Evolutionary conservation across 64 coral and sea anemone genomes (phyloP).

Genomic region (Acropora yongei): DNA sequence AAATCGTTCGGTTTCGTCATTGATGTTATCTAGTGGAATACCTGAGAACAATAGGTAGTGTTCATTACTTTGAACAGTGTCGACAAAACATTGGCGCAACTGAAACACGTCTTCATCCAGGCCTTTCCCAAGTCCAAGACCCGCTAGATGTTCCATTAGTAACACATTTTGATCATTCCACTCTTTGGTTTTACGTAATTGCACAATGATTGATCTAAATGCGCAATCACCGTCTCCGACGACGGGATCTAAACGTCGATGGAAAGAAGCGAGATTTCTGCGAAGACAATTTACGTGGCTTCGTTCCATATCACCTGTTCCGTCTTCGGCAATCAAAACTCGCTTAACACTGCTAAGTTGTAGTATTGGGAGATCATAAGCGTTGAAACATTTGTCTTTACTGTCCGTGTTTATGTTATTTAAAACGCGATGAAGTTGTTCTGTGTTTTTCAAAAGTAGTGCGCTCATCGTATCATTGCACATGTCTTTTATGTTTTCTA

Average conservation of each 20-base stretch:
- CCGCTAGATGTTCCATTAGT: conserved; percentile 13
- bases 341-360: background rate
- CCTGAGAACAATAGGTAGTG: conserved; percentile 19
- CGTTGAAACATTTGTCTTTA: conserved; percentile 27
- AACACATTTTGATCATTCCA: background rate
- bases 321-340: background rate
- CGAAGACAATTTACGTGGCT: background rate
- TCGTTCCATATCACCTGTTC: background rate
- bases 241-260: background rate
- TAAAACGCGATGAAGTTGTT: background rate
- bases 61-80: conserved; percentile 45
- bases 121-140: background rate
- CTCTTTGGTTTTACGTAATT: background rate
- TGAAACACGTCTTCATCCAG: conserved; percentile 7
- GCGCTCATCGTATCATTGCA: background rate
- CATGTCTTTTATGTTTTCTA: conserved; percentile 1
- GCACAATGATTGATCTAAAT: background rate
- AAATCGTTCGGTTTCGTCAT: conserved; percentile 36
- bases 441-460: background rate
- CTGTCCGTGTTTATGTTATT: conserved; percentile 1
- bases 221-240: conserved; percentile 19
- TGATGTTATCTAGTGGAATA: background rate
- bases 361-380: conserved; percentile 24
- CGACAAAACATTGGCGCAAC: conserved; percentile 33
- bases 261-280: conserved; percentile 17